phyloP scores from a whole-genome alignment of 2,888 invertebrate species.

The Masnerella sp. region DNA sequence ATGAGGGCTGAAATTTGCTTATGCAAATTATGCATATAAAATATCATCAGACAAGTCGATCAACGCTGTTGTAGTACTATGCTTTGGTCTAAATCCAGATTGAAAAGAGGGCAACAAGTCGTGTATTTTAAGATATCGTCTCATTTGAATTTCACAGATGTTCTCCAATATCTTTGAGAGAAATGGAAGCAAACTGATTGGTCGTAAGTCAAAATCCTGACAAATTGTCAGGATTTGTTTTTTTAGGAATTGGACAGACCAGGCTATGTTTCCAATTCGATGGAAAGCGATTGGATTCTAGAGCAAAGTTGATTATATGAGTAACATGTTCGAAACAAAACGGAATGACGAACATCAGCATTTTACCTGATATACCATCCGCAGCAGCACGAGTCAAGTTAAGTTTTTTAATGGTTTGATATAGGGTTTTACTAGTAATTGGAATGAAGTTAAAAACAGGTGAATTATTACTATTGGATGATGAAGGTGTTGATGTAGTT shows the following conservation, averaged over 20 bases:
- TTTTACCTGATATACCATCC: constrained; percentile 17
- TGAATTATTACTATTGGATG: background rate
- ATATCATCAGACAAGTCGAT: background rate
- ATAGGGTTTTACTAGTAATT: background rate
- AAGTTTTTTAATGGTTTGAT: background rate
- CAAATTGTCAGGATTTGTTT: background rate
- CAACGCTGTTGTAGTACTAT: constrained; percentile 3
- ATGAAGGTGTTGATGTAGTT: too few relatives aligned
- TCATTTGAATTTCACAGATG: background rate
- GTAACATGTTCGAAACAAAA: constrained; percentile 5
- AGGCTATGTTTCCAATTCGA: constrained; percentile 7
- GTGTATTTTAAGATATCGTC: background rate
- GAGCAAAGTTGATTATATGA: background rate
- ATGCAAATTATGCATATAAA: background rate
- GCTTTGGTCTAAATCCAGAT: constrained; percentile 3
- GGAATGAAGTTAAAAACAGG: background rate
- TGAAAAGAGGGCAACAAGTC: background rate
- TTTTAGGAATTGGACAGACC: constrained; percentile 1
- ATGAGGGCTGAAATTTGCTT: background rate
- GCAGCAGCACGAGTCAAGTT: constrained; percentile 7
- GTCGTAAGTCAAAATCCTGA: background rate
- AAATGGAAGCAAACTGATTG: constrained; percentile 6
- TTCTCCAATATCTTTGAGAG: constrained; percentile 10
- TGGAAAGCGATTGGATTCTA: background rate
- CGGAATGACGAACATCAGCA: background rate